Base-by-base conservation (phyloP, 2,797 vertebrate species). In the Taeniopygia guttata region DNA sequence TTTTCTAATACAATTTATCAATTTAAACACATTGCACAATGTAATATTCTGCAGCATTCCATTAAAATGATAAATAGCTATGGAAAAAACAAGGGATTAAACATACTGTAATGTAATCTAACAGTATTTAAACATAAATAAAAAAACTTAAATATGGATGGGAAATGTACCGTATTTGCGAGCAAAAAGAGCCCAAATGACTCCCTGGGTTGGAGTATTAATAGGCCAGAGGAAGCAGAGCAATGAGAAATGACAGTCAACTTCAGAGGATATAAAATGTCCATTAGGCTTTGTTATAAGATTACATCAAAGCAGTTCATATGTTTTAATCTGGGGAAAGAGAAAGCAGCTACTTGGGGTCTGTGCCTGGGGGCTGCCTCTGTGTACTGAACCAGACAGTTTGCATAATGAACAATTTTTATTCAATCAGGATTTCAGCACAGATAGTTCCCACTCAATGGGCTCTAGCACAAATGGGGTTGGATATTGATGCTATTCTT, bases 1-100 rank as follows among this genome's bases (percentile, higher is more conserved):
- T 96, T 97, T 97, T 89, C 97, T 96, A 98, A 98, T 97, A 97
- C 96, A 97, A 97, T 97, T 97, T 97, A 97, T 98, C 97, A 98
- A 96, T 97, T 98, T 97, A 97, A 97, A 96, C 97, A 97, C 96
- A 95, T 96, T 97, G 97, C 96, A 96, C 98, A 97, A 97, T 96
- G 96, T 94, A 96, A 97, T 97, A 96, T 97, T 97, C 93, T 60
- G 80, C 94, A 96, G 96, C 95, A 78, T 97, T 97, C 97, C 95
- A 98, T 98, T 98, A 98, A 97, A 96, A 95, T 98, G 97, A 98
- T 96, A 97, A 97, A 98, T 97, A 96, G 97, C 89, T 42, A 64
- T n/a, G 52, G 51, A 77, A 78, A 87, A 85, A 92, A 91, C 94
- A 96, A 95, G 96, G 96, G 96, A 97, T 97, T 97, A 97, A 98